Base-by-base conservation (phyloP, 2,113 vertebrate genomes). In the Thunnus thynnus region DNA sequence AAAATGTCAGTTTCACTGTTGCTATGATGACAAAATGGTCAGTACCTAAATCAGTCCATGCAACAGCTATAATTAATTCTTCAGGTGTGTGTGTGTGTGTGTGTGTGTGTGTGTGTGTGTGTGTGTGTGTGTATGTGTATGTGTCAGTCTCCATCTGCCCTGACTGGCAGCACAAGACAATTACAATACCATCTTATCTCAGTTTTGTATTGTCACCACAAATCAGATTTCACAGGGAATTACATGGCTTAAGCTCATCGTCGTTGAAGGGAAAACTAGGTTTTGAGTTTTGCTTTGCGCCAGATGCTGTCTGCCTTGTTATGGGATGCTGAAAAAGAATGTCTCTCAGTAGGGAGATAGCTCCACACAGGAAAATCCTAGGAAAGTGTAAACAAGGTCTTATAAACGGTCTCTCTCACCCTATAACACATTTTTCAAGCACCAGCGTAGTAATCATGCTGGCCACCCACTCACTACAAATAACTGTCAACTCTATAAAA, bases 201-300 rank as follows among this genome's bases (percentile, higher is more conserved):
- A 17, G 51, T 73, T 84, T 73, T 60, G 62, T 58, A 41, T 79
- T 75, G 89, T 88, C 74, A 66, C 82, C 77, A 47, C 67, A 78
- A 86, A 88, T 90, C 88, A 83, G 76, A 91, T 87, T 83, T 92
- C 76, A 83, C 80, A 85, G 63, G 41, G 73, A 86, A 80, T 88
- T 72, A 85, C 65, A 67, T 27, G 75, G 88, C 88, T 86, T 83
- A 70, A 36, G 10, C 25, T 50, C 16, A 44, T 36, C 22, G 5
- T 22, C 6, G 11, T 72, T 73, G 27, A 76, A 72, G 41, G 41
- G 62, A 66, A 87, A 75, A 70, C 60, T 22, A 17, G 20, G 18
- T 66, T 83, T 20, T 13, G 13, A 58, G 63, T 62, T 82, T 76
- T 55, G 2, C 46, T 72, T 56, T 48, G 27, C 52, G 25, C 27